Evolutionary conservation across 2,797 vertebrate species (phyloP).

Genomic region (Pterois miles): DNA sequence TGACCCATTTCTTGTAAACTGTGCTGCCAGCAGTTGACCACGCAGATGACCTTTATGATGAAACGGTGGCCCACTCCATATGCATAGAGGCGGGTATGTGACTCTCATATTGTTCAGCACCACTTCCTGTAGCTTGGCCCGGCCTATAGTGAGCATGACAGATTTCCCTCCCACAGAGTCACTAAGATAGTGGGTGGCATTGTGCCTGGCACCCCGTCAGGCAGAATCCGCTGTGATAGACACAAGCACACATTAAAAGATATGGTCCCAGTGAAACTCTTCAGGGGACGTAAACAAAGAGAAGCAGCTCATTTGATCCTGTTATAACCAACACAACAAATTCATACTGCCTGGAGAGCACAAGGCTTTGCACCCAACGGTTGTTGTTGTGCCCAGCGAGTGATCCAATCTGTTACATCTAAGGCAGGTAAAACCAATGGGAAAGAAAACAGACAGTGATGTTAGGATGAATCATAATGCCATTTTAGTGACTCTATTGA

Average conservation of each 20-base stretch:
- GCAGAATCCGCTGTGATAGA: conserved; percentile 21
- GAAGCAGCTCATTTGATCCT: conserved; percentile 22
- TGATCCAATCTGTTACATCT: not conserved
- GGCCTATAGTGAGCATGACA: conserved; percentile 34
- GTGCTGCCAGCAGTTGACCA: conserved; percentile 24
- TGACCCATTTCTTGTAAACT: conserved; percentile 16
- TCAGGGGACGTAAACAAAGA: conserved; percentile 32
- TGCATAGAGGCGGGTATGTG: conserved; percentile 19
- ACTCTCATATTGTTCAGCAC: conserved; percentile 42
- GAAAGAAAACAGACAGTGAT: conserved; percentile 11
- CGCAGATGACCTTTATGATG: conserved; percentile 31
- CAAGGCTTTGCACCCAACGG: not conserved
- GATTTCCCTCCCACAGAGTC: conserved; percentile 37
- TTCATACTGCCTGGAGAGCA: not conserved
- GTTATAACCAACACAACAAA: conserved; percentile 11
- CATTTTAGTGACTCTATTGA: conserved; percentile 39
- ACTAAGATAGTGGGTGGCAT: conserved; percentile 43
- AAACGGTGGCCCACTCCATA: not conserved
- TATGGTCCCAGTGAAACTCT: conserved; percentile 5
- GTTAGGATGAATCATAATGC: conserved; percentile 36
- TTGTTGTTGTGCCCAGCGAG: not conserved
- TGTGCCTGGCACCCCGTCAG: conserved; percentile 27
- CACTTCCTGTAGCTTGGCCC: conserved; percentile 46
- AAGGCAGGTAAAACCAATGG: not conserved
- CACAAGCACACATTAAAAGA: conserved; percentile 17